Base-by-base conservation (phyloP, 2,888 invertebrate genomes). In the Apamea crenata region DNA sequence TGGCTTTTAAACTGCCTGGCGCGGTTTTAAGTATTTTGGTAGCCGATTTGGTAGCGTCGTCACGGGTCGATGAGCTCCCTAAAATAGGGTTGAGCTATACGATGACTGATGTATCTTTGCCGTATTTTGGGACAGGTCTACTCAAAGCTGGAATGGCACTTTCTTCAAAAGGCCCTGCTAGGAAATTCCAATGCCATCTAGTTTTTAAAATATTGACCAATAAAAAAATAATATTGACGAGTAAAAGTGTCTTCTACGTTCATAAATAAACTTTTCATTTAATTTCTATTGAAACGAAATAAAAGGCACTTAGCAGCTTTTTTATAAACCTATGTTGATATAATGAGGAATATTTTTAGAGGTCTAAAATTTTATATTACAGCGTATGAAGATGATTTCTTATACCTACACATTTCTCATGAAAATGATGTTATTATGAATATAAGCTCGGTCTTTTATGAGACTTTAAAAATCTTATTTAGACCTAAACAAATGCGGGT, bases 401-500 rank as follows among this genome's bases (percentile, higher is more conserved):
- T 47, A 21, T 29, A 68, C 25, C 12, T n/a, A 56, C 2, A 29
- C 16, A 29, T 44, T 44, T 68, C n/a, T 12, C 67, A 68, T 10
- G 12, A 68, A 68, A 44, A 68, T 47, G 0, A 68, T 40, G 36
- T 79, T 66, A 66, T 40, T 66, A 40, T 66, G 18, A 79, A 70
- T 56, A 70, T 29, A 40, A 65, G 4, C 29, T 29, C 2, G 18
- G 36, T 50, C 18, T 70, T 71, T 32, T 1, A 53, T 0, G 21
- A 53, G 10, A 1, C 32, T 61, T 78, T 69, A 29, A 14, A 67
- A 67, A 78, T 61, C 25, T 53, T 69, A 68, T 73, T 68, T 63
- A 56, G 18, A 74, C 65, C 80, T 59, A 59, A 69, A 81, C 74
- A 70, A 80, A 81, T 74, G 69, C 29, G 29, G 47, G 68, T 40